phyloP scores from a whole-genome alignment of 2,797 vertebrate genomes.

The Xyrichtys novacula region DNA sequence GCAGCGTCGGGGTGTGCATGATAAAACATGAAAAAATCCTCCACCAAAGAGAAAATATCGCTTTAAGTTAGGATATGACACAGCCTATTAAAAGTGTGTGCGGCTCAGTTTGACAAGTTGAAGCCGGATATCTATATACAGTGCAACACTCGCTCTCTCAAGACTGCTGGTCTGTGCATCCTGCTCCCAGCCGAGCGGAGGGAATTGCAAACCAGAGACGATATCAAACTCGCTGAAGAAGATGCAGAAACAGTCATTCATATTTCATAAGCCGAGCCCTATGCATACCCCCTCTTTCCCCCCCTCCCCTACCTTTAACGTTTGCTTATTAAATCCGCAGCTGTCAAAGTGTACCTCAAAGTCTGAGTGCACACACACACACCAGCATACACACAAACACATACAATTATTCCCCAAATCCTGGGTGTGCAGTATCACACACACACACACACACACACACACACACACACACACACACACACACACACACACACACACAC shows the following conservation, averaged over 20 bases:
- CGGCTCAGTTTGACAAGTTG: conserved; percentile 56
- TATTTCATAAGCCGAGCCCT: conserved; percentile 79
- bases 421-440: conserved; percentile 28
- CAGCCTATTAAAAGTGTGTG: conserved; percentile 51
- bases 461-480: conserved; percentile 24
- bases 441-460: conserved; percentile 11
- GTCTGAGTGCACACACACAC: conserved; percentile 32
- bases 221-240: conserved; percentile 68
- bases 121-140: conserved; percentile 46
- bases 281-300: conserved; percentile 5
- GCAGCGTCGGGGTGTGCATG: conserved; percentile 20
- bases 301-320: conserved; percentile 66
- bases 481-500: conserved; percentile 22
- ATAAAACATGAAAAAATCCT: conserved; percentile 41
- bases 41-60: conserved; percentile 32
- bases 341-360: conserved; percentile 80
- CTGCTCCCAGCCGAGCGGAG: conserved; percentile 42
- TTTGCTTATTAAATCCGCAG: conserved; percentile 80
- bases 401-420: conserved; percentile 64
- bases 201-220: conserved; percentile 71
- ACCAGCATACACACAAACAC: conserved; percentile 37
- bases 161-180: conserved; percentile 62
- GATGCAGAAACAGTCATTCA: conserved; percentile 82
- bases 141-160: conserved; percentile 43
- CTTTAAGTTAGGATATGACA: conserved; percentile 50